Evolutionary conservation across 2,113 vertebrate genomes (phyloP).

Genomic region (Alouatta palliata): DNA sequence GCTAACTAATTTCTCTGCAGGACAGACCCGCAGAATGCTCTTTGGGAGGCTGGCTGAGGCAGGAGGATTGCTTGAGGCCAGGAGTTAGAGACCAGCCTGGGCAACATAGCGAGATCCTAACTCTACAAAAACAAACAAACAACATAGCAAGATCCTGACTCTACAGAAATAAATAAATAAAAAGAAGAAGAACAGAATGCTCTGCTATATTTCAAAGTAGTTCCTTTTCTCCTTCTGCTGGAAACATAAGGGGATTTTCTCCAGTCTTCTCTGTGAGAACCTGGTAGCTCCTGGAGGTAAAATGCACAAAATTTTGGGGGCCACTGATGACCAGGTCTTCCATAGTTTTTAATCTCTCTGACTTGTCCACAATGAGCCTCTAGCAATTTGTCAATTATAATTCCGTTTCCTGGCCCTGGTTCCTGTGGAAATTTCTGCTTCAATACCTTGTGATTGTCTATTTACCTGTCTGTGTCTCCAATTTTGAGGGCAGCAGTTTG

Average conservation of each 20-base stretch:
- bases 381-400: neutral
- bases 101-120: no score
- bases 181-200: neutral
- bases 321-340: neutral
- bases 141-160: no score
- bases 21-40: neutral
- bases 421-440: neutral
- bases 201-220: neutral
- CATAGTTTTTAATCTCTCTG: neutral
- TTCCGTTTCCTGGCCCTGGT: neutral
- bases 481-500: neutral
- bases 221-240: neutral
- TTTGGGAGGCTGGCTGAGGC: no score
- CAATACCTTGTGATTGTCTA: neutral
- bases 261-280: neutral
- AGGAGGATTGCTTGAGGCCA: no score
- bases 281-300: neutral
- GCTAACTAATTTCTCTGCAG: neutral
- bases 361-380: neutral
- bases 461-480: neutral
- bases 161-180: no score
- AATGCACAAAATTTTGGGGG: neutral
- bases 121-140: no score
- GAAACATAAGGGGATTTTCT: neutral
- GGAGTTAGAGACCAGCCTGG: no score